phyloP scores from a whole-genome alignment of 2,888 invertebrate species.

The Phortica magna region DNA sequence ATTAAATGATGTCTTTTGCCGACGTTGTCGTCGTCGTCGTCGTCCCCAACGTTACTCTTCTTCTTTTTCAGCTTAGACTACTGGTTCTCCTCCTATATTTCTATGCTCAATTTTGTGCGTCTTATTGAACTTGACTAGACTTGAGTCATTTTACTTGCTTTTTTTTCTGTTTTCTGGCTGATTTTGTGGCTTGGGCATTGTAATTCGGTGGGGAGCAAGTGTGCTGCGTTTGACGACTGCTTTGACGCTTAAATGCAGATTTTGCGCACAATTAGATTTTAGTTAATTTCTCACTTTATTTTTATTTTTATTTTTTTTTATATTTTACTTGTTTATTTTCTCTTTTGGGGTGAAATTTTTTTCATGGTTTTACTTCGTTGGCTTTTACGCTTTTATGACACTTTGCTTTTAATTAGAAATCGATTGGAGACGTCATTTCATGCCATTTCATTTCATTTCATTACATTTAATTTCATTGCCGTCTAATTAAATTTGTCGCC shows the following conservation, averaged over 20 bases:
- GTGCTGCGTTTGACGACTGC: conserved; percentile 53
- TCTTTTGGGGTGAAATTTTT: too few relatives aligned
- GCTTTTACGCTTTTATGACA: conserved; percentile 10
- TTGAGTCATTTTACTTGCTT: background rate
- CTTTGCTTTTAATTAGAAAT: conserved; percentile 63
- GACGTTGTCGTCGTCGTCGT: background rate
- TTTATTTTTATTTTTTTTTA: background rate
- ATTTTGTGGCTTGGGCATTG: too few relatives aligned
- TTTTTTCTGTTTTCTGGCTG: background rate
- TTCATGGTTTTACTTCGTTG: background rate
- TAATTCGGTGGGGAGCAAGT: too few relatives aligned
- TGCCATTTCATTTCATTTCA: background rate
- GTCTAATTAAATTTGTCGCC: conserved; percentile 9
- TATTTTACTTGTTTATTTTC: conserved; percentile 23
- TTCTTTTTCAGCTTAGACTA: too few relatives aligned
- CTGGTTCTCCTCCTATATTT: too few relatives aligned
- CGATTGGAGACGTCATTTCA: conserved; percentile 50
- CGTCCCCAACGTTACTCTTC: background rate
- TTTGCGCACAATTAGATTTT: conserved; percentile 51
- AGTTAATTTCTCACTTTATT: conserved; percentile 14
- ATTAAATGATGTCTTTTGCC: background rate
- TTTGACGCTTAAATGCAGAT: conserved; percentile 54
- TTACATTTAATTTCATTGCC: conserved; percentile 43
- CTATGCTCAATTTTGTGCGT: background rate
- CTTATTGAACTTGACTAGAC: background rate